A percentile compares a stretch with the other conserved stretches of the same genome.
phyloP scores from a whole-genome alignment of 2,113 vertebrate genomes.

The Protobothrops mucrosquamatus region DNA sequence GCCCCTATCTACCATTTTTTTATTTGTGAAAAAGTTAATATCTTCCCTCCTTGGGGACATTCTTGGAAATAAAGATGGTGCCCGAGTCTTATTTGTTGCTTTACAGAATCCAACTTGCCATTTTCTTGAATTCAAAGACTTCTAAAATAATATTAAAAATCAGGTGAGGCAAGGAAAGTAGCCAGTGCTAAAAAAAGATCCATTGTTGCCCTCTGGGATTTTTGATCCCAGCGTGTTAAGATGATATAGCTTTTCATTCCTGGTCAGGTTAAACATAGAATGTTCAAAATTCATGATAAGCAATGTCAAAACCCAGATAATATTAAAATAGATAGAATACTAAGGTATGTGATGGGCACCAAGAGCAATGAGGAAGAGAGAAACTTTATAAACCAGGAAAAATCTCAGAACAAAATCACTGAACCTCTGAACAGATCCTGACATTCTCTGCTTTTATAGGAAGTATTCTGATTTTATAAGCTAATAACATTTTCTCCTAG shows the following conservation, averaged over 20 bases:
- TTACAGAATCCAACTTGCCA: background rate
- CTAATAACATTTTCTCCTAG: slow-evolving; percentile 3
- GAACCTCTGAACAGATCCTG: background rate
- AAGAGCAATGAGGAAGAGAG: background rate
- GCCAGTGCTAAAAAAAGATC: background rate
- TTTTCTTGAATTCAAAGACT: background rate
- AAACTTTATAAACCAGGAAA: background rate
- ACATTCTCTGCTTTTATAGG: background rate
- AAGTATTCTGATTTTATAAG: background rate
- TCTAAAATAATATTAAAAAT: background rate
- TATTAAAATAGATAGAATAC: background rate
- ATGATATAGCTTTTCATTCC: background rate
- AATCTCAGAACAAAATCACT: background rate
- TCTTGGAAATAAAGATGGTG: background rate
- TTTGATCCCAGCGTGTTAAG: background rate
- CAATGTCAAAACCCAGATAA: background rate
- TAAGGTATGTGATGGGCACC: background rate
- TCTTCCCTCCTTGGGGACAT: background rate
- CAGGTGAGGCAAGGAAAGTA: background rate
- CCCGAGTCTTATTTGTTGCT: background rate
- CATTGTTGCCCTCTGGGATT: background rate
- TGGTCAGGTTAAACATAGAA: background rate
- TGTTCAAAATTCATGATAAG: background rate
- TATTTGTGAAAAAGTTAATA: background rate
- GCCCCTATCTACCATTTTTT: background rate